These are phyloP conservation scores for Aphodius granarius DNA, from an alignment of 2,888 invertebrate species.

Conservation along the genomic window DNA sequence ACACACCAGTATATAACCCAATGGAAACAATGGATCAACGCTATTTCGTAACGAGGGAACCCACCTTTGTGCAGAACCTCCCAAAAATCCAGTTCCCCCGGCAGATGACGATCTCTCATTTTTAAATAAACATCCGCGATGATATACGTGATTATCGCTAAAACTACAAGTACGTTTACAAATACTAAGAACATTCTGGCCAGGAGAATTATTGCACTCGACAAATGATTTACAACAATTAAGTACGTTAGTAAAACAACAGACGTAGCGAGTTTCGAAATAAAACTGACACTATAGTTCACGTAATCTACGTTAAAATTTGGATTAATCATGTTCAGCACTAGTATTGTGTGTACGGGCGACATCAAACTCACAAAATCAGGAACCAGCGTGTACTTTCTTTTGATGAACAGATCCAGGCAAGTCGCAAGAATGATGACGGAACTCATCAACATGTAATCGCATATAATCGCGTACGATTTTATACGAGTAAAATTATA, in stretches of 20 bases:
- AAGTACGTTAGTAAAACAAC: background rate
- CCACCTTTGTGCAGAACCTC: background rate
- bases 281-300: background rate
- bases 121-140: background rate
- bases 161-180: background rate
- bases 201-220: background rate
- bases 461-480: too few species aligned
- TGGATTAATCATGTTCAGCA: background rate
- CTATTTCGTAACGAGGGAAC: background rate
- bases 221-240: background rate
- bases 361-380: background rate
- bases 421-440: too few species aligned
- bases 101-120: background rate
- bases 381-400: background rate
- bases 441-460: too few species aligned
- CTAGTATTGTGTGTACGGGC: background rate
- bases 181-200: background rate
- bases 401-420: background rate
- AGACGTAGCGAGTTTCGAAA: background rate
- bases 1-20: background rate
- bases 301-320: background rate
- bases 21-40: background rate
- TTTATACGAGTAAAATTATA: too few species aligned
- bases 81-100: background rate
- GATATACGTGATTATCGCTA: background rate